Evolutionary conservation across 2,888 invertebrate species (phyloP), one percentile per base, ranked within the genome.

Genomic region (Busseola fusca): DNA sequence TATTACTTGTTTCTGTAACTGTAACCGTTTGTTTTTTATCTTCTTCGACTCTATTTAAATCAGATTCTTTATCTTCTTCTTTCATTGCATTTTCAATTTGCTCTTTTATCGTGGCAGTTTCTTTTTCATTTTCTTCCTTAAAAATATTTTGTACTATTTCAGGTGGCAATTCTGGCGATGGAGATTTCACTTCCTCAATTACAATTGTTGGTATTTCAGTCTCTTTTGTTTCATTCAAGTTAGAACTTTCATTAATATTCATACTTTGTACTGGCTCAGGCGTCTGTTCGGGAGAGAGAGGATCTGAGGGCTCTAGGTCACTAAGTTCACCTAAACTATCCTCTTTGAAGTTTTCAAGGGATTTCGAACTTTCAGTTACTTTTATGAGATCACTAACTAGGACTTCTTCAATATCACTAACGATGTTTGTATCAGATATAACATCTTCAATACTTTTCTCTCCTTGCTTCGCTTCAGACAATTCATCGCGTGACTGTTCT

Each of bases 81-180:
- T 56, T 58, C 34, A 60, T 74, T 54, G 58, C 50, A 60, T 69
- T 77, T 57, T 74, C 48, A 59, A 54, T 69, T 77, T 74, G 78
- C 59, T 79, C 71, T 76, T 72, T 67, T 57, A 71, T 40, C 0
- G 68, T 72, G 64, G 63, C 64, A 50, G 12, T 64, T 63, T 78
- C 81, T 77, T 70, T 76, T 69, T 78, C 81, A 76, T 70, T 76
- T 69, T 80, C 68, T 81, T 87, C 76, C 75, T 86, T 86, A 90
- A 78, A 81, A 80, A 83, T 87, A 89, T 84, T 93, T 94, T 94
- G 94, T 94, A 94, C 93, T 93, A 82, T 88, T 86, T 91, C 92
- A 93, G 93, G 91, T 89, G 89, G 87, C 88, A 88, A 87, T 72
- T 80, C 83, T 81, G 84, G 79, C 80, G 76, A 76, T 69, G 81